Evolutionary conservation across 2,797 vertebrate species (phyloP).

Genomic region (Mareca strepera): DNA sequence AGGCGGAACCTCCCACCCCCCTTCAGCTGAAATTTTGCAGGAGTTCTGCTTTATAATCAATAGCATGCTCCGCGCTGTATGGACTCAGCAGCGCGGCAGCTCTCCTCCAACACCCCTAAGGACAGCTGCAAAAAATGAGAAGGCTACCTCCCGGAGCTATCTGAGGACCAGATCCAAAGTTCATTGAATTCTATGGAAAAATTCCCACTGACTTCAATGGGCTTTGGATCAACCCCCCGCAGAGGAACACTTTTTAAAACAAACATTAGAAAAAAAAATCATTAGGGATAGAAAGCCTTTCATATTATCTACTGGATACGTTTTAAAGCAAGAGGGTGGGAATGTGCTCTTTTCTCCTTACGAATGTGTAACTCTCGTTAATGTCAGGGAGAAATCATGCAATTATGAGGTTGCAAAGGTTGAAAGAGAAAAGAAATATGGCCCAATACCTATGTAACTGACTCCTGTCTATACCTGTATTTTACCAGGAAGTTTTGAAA

Average conservation of each 20-base stretch:
- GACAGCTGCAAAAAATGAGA: slow-evolving; percentile 71
- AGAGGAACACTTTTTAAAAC: slow-evolving; percentile 66
- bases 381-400: not conserved
- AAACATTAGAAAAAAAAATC: slow-evolving; percentile 45
- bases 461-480: not conserved
- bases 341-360: slow-evolving; percentile 50
- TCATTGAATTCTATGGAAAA: slow-evolving; percentile 64
- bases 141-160: slow-evolving; percentile 54
- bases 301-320: slow-evolving; percentile 51
- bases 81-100: slow-evolving; percentile 37
- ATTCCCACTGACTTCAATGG: slow-evolving; percentile 71
- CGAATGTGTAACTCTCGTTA: not conserved
- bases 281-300: slow-evolving; percentile 57
- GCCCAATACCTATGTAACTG: not conserved
- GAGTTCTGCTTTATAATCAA: slow-evolving; percentile 60
- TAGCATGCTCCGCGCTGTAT: slow-evolving; percentile 15
- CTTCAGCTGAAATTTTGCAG: slow-evolving; percentile 61
- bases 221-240: slow-evolving; percentile 47
- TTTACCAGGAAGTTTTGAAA: slow-evolving; percentile 6
- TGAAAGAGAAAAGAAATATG: not conserved
- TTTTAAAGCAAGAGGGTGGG: slow-evolving; percentile 57
- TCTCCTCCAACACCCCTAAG: slow-evolving; percentile 39
- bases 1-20: slow-evolving; percentile 10
- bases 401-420: not conserved
- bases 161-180: slow-evolving; percentile 60